Percentiles rank a stretch among this genome's conserved stretches.
phyloP scores from a whole-genome alignment of 2,888 invertebrate species.

The Ennomos erosarius region DNA sequence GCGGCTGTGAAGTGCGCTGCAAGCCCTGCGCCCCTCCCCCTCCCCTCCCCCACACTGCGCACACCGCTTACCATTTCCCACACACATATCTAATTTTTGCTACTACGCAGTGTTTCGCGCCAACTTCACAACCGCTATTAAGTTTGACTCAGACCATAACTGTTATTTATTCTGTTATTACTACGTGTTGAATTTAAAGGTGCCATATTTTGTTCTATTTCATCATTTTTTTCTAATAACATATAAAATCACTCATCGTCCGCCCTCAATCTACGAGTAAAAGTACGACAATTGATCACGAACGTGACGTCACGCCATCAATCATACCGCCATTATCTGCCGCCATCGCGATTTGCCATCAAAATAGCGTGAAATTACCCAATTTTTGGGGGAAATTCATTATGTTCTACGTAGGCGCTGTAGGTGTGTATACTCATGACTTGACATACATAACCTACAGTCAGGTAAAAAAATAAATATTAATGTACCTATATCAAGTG shows the following conservation, averaged over 20 bases:
- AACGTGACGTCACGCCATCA: conserved; percentile 25
- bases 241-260: conserved; percentile 6
- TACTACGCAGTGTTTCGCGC: too few relatives aligned
- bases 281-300: conserved; percentile 30
- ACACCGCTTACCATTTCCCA: too few relatives aligned
- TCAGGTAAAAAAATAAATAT: too few relatives aligned
- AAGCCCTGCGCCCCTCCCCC: too few relatives aligned
- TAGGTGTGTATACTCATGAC: too few relatives aligned
- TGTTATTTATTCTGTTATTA: background rate
- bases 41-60: too few relatives aligned
- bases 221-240: background rate
- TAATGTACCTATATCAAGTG: too few relatives aligned
- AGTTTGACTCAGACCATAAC: too few relatives aligned
- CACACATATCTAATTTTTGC: too few relatives aligned
- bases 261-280: conserved; percentile 7
- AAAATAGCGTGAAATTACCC: conserved; percentile 28
- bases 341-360: conserved; percentile 27
- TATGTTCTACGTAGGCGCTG: background rate
- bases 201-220: background rate
- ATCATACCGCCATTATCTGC: conserved; percentile 27
- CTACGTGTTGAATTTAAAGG: background rate
- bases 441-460: too few relatives aligned
- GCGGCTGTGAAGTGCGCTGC: too few relatives aligned
- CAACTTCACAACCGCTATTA: too few relatives aligned
- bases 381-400: conserved; percentile 13